phyloP scores from a whole-genome alignment of 2,797 vertebrate species.

The Ctenosaura bakeri region DNA sequence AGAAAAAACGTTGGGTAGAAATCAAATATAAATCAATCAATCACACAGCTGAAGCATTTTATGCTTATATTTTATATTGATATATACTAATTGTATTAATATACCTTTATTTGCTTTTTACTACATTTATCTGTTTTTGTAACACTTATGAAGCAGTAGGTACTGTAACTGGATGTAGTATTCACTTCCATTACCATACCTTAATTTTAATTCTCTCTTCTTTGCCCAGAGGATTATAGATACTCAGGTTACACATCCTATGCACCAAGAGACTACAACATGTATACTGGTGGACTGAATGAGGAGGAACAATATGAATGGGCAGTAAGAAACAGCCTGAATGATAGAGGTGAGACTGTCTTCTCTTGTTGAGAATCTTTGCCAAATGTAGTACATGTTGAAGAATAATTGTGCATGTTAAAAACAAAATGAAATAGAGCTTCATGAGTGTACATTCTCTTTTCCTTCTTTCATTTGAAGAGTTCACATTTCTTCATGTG shows the following conservation, averaged over 20 bases:
- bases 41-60: too few relatives aligned
- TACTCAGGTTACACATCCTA: conserved; percentile 54
- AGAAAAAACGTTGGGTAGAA: too few relatives aligned
- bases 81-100: neutral
- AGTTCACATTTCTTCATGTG: neutral
- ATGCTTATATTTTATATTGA: neutral
- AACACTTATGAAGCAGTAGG: neutral
- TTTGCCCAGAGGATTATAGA: conserved; percentile 69
- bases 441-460: neutral
- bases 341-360: conserved; percentile 83
- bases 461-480: neutral
- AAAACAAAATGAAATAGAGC: neutral
- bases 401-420: neutral
- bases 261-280: conserved; percentile 66
- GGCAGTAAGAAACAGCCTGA: conserved; percentile 89
- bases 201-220: conserved; percentile 35
- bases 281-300: conserved; percentile 86
- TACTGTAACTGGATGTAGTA: neutral
- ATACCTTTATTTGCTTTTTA: neutral
- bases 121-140: neutral
- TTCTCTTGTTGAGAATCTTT: neutral
- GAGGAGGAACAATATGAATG: conserved; percentile 91
- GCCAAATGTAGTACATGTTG: neutral
- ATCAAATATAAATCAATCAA: too few relatives aligned
- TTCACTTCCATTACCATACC: neutral